Conservation (phyloP, 2,113 vertebrate genomes). For the Hiodon alosoides region DNA sequence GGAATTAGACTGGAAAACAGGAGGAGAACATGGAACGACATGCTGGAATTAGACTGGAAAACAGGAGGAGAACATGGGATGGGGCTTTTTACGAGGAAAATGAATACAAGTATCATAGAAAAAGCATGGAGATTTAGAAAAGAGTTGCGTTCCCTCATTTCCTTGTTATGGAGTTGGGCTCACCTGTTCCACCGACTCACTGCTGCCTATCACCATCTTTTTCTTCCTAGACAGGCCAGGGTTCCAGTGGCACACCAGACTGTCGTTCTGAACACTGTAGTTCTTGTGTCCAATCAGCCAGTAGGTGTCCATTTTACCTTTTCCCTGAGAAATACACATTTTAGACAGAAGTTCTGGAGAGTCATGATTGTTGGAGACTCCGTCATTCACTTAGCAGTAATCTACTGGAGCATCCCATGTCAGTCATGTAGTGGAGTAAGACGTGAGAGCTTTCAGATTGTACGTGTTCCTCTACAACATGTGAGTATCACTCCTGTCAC, state of each 20-base stretch:
- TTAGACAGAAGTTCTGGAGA: background rate
- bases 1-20: background rate
- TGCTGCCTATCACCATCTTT: slow-evolving; percentile 48
- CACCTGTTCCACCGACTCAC: slow-evolving; percentile 59
- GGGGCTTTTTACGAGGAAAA: background rate
- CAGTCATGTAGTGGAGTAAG: too few relatives aligned
- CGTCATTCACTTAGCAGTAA: too few relatives aligned
- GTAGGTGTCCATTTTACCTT: slow-evolving; percentile 85
- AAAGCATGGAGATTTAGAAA: too few relatives aligned
- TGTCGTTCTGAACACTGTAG: slow-evolving; percentile 84
- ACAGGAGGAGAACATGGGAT: background rate
- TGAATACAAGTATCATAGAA: too few relatives aligned
- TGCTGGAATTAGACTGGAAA: too few relatives aligned
- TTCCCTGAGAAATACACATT: slow-evolving; percentile 58
- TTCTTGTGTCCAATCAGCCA: slow-evolving; percentile 84
- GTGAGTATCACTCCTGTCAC: background rate
- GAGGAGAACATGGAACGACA: background rate
- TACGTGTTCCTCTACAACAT: too few relatives aligned
- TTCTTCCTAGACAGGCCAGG: slow-evolving; percentile 65
- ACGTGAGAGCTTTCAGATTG: too few relatives aligned
- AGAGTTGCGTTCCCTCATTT: too few relatives aligned
- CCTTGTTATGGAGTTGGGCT: slow-evolving; percentile 27
- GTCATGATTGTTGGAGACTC: too few relatives aligned
- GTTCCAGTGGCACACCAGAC: slow-evolving; percentile 84
- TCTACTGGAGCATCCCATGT: too few relatives aligned